Evolutionary conservation across 2,797 vertebrate genomes (phyloP).

Genomic region (Myotis planiceps): DNA sequence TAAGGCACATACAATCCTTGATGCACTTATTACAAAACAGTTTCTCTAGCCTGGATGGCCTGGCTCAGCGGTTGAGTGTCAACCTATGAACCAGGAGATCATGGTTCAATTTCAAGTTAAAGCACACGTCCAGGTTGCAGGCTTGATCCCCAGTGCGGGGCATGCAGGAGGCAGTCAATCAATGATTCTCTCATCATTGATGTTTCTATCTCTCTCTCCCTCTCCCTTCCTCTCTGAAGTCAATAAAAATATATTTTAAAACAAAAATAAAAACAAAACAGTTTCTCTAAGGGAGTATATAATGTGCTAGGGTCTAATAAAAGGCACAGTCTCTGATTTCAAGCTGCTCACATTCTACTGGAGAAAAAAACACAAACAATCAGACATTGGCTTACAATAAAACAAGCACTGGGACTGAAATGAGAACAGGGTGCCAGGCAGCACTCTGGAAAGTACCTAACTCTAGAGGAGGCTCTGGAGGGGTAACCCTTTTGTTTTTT

Average conservation of each 20-base stretch:
- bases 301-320: background rate
- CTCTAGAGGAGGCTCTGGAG: background rate
- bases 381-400: background rate
- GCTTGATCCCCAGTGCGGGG: too few species aligned
- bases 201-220: too few species aligned
- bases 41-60: background rate
- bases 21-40: background rate
- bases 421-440: background rate
- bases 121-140: too few species aligned
- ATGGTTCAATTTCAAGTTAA: too few species aligned
- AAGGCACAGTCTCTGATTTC: background rate
- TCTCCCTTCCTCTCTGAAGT: too few species aligned
- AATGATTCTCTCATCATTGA: too few species aligned
- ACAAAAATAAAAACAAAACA: background rate
- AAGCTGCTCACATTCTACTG: background rate
- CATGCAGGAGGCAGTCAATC: too few species aligned
- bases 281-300: background rate
- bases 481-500: background rate
- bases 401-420: background rate
- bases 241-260: too few species aligned
- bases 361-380: background rate
- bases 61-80: too few species aligned
- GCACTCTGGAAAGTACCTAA: background rate
- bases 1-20: background rate
- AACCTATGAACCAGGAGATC: too few species aligned